Conservation (phyloP, 1,140 invertebrate species). For the Nasonia vitripennis region DNA sequence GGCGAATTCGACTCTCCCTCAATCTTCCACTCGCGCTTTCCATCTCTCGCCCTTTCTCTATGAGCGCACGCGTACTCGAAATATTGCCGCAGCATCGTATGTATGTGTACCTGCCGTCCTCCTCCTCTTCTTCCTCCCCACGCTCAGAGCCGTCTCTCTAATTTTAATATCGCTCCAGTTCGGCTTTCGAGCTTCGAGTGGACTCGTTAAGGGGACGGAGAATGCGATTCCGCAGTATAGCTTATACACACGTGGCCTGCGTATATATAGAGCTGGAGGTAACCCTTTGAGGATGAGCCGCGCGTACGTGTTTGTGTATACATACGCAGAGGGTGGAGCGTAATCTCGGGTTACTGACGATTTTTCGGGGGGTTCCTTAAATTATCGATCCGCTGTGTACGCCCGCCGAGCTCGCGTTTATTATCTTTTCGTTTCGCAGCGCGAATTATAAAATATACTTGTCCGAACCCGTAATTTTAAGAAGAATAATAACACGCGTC, state of each 20-base stretch:
- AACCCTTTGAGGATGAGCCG: constrained; percentile 47
- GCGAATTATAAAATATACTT: background rate
- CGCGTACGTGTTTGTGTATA: background rate
- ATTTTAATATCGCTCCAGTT: constrained; percentile 70
- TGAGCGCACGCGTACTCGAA: constrained; percentile 55
- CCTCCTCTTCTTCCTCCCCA: background rate
- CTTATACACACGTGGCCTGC: background rate
- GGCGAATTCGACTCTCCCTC: constrained; percentile 54
- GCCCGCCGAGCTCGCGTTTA: background rate
- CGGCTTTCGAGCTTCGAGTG: constrained; percentile 63
- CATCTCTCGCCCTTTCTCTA: constrained; percentile 45
- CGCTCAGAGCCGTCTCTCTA: constrained; percentile 56
- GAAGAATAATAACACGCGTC: background rate
- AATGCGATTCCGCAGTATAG: constrained; percentile 20
- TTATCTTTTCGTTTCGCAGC: background rate
- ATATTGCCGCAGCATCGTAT: constrained; percentile 57
- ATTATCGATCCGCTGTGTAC: constrained; percentile 29
- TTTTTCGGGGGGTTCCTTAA: constrained; percentile 45
- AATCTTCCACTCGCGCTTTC: constrained; percentile 35
- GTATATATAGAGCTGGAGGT: background rate
- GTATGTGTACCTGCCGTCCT: constrained; percentile 49
- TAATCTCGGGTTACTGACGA: constrained; percentile 48
- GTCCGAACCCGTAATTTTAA: background rate
- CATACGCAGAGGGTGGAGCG: constrained; percentile 3
- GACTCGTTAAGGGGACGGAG: constrained; percentile 59